Conservation (phyloP, 2,113 vertebrate genomes). For the Pionites leucogaster region DNA sequence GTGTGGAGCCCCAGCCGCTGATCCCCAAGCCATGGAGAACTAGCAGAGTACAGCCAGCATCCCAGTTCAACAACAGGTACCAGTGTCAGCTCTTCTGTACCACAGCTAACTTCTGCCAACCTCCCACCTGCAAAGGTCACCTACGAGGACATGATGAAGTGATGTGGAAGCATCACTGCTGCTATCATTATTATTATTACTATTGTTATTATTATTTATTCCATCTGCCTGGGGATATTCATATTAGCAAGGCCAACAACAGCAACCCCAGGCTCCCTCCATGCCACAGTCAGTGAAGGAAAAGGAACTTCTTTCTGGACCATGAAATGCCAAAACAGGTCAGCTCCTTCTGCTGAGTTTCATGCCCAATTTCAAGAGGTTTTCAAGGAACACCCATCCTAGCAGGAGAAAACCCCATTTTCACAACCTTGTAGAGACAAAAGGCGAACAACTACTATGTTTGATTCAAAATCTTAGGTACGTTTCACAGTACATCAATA, state of each 20-base stretch:
- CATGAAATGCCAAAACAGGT: fast-evolving
- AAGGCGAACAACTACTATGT: neutral
- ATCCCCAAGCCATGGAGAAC: fast-evolving
- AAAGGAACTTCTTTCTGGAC: neutral
- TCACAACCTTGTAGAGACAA: neutral
- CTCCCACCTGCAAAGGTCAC: neutral
- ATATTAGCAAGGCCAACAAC: neutral
- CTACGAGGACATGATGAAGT: neutral
- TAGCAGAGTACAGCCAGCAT: neutral
- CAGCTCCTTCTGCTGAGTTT: neutral
- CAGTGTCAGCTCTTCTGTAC: neutral
- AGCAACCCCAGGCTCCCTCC: neutral
- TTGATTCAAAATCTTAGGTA: neutral
- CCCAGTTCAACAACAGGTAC: neutral
- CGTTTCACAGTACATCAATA: neutral
- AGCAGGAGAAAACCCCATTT: neutral
- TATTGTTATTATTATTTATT: neutral
- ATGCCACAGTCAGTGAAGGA: neutral
- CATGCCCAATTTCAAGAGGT: neutral
- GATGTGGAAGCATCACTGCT: neutral
- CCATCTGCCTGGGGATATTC: neutral
- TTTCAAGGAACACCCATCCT: neutral
- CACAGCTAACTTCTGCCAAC: neutral
- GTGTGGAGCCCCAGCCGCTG: fast-evolving
- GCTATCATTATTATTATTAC: neutral